Percentiles rank a stretch among this genome's conserved stretches.
Evolutionary conservation across 2,797 vertebrate species (phyloP).

Genomic region (Tokudaia muenninki): DNA sequence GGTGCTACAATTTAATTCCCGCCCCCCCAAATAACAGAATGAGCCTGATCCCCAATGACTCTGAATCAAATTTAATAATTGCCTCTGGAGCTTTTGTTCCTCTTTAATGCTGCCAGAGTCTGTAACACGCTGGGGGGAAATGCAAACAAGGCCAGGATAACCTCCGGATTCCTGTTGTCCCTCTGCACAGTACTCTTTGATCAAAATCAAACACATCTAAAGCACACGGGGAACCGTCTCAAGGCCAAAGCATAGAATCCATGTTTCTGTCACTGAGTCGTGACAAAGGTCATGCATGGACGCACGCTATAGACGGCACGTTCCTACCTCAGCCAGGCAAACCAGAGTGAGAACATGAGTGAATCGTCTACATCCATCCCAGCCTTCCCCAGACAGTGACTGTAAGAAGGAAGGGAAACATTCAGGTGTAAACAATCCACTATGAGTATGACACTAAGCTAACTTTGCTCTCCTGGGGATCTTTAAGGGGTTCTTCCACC

Average conservation of each 20-base stretch:
- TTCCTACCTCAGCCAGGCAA: neutral
- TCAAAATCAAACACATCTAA: neutral
- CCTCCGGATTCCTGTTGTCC: neutral
- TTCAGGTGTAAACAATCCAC: neutral
- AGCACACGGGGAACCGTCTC: neutral
- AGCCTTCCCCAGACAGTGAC: neutral
- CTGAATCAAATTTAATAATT: constrained; percentile 34
- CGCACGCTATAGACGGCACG: neutral
- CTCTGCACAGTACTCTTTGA: neutral
- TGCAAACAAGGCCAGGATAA: constrained; percentile 1
- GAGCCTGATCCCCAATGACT: neutral
- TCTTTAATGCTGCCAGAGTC: neutral
- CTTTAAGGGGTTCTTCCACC: neutral
- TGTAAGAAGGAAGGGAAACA: neutral
- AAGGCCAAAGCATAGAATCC: constrained; percentile 17
- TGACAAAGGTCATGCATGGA: neutral
- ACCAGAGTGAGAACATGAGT: neutral
- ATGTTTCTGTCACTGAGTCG: neutral
- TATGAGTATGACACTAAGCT: neutral
- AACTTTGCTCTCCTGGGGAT: neutral
- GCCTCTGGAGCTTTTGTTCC: neutral
- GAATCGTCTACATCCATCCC: neutral
- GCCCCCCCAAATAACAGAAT: neutral
- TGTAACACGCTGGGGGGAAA: neutral
- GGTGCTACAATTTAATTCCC: neutral